These are phyloP conservation scores for Caretta caretta DNA, from an alignment of 2,113 vertebrate genomes.

Conservation along the genomic window DNA sequence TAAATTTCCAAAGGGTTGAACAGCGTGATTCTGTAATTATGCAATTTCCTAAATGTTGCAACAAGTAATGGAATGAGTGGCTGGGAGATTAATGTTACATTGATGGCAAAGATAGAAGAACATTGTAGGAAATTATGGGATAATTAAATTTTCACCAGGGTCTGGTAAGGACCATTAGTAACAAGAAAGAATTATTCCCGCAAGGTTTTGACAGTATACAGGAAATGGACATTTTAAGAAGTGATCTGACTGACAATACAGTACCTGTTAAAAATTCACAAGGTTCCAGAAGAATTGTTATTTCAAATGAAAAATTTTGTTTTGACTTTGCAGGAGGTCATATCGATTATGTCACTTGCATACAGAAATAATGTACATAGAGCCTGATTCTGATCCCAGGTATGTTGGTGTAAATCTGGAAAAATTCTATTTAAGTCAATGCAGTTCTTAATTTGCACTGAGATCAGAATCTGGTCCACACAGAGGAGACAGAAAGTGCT, in stretches of 20 bases:
- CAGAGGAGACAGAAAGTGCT: background rate
- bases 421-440: background rate
- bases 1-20: background rate
- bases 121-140: slow-evolving; percentile 53
- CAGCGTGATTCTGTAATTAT: background rate
- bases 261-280: slow-evolving; percentile 17
- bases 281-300: background rate
- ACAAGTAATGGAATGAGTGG: slow-evolving; percentile 6
- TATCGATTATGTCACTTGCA: background rate
- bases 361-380: background rate
- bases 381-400: background rate
- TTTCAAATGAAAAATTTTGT: slow-evolving; percentile 1
- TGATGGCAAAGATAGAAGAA: slow-evolving; percentile 53
- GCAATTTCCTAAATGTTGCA: slow-evolving; percentile 30
- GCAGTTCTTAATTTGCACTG: background rate
- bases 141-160: slow-evolving; percentile 64
- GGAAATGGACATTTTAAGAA: slow-evolving; percentile 57
- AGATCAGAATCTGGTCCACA: background rate
- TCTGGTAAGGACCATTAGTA: slow-evolving; percentile 34
- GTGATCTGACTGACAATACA: slow-evolving; percentile 22
- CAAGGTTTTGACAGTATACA: background rate
- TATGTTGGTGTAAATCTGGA: background rate
- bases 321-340: background rate
- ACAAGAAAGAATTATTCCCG: background rate
- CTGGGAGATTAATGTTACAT: slow-evolving; percentile 39